Evolutionary conservation across 1,140 invertebrate species (phyloP), one percentile per base, ranked within the genome.

Genomic region (Adelges cooleyi): DNA sequence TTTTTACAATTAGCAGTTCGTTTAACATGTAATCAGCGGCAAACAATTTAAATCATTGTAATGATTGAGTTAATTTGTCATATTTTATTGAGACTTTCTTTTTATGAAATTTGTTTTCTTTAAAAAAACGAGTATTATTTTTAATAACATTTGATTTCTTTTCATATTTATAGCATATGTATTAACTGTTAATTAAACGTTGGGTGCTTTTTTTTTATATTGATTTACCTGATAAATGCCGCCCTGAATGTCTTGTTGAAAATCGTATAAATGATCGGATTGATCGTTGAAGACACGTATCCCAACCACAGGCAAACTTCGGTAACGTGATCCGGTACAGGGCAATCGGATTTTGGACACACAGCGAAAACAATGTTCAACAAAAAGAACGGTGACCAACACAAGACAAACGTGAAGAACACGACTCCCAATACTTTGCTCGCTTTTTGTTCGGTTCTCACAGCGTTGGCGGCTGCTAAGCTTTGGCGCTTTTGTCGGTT

Each of bases 351-450:
- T 46, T 78, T 77, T 0, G 84, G 84, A 71, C 86, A 89, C 1
- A 84, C 80, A 6, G 86, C 87, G 68, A 88, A 87, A 10, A 90
- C 74, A 15, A 92, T 86, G 75, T 94, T 93, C 42, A 90, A 77
- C 23, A 89, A 77, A 75, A 94, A 94, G 75, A 94, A 94, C 1
- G 91, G 90, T 2, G 87, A 82, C 91, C 91, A 94, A 72, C 90
- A 91, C 4, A 92, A 76, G 13, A 93, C 90, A 73, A 94, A 94
- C 0, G 87, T 89, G 75, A 90, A 89, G 75, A 94, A 94, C 0
- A 94, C 89, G 2, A 93, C 75, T 1, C 90, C 90, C 1, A 93
- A 77, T 75, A 75, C 84, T 74, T 90, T 90, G 66, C 85, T 86
- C 0, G 87, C 87, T 71, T 90, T 90, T 72, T 90, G 86, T 71